Conservation (phyloP, 1,140 invertebrate genomes). For the Eriocheir sinensis region DNA sequence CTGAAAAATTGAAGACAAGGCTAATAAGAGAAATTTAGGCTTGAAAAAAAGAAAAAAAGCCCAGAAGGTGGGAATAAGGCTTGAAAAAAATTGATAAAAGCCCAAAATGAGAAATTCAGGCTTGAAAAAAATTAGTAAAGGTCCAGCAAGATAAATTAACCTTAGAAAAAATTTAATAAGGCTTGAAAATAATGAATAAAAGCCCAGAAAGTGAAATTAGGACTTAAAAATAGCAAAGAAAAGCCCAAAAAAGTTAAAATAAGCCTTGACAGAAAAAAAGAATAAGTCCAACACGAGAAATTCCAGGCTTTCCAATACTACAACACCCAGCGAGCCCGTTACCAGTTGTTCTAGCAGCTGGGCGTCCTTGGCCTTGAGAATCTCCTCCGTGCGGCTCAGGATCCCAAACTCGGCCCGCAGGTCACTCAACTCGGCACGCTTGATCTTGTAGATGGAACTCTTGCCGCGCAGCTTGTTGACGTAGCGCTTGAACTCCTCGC, state of each 20-base stretch:
- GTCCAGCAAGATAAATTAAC: no score
- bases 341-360: constrained; percentile 83
- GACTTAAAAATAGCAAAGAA: no score
- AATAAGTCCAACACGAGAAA: no score
- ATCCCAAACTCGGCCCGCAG: constrained; percentile 88
- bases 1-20: background rate
- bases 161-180: no score
- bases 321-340: no score
- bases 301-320: no score
- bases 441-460: constrained; percentile 90
- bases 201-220: no score
- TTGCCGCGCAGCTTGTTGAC: constrained; percentile 90
- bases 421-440: constrained; percentile 87
- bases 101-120: background rate
- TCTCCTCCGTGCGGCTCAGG: constrained; percentile 85
- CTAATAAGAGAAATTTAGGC: background rate
- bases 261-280: background rate
- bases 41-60: background rate
- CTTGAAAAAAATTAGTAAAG: no score
- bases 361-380: constrained; percentile 84
- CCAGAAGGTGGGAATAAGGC: background rate
- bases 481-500: constrained; percentile 92
- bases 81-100: background rate
- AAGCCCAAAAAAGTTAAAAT: background rate
- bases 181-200: no score